Conservation (phyloP, 2,888 invertebrate species). For the Hecatera dysodea region DNA sequence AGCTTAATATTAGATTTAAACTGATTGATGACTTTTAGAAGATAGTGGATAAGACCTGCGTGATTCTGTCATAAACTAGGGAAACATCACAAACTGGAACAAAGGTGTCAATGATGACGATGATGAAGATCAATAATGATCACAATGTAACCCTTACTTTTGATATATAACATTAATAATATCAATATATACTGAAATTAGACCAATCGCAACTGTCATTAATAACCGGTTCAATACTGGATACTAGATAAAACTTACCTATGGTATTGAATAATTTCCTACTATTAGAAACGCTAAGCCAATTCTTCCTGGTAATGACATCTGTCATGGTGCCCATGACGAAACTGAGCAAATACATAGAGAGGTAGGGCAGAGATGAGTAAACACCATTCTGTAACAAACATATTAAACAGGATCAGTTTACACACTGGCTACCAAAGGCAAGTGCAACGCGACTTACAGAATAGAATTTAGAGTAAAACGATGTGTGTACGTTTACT, state of each 20-base stretch:
- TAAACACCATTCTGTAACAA: constrained; percentile 92
- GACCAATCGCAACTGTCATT: neutral
- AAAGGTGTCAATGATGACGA: no score
- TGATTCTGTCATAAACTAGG: no score
- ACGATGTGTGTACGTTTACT: no score
- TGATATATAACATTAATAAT: no score
- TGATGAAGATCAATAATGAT: no score
- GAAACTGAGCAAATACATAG: constrained; percentile 93
- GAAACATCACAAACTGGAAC: no score
- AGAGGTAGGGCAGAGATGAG: constrained; percentile 94
- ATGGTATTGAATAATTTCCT: constrained; percentile 93
- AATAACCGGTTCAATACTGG: constrained; percentile 64
- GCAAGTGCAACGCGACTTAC: neutral
- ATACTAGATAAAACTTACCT: constrained; percentile 80
- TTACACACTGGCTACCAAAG: neutral
- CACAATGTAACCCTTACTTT: no score
- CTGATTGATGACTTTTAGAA: no score
- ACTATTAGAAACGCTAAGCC: constrained; percentile 88
- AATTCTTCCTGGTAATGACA: constrained; percentile 88
- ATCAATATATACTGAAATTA: no score
- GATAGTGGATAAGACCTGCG: no score
- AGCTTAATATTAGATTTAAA: no score
- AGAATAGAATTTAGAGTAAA: no score
- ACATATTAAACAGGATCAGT: neutral
- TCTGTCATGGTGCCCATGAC: constrained; percentile 93